Percentiles rank a stretch among this genome's conserved stretches.
Conservation (phyloP, 1,140 invertebrate species). For the Dendroctonus valens region DNA sequence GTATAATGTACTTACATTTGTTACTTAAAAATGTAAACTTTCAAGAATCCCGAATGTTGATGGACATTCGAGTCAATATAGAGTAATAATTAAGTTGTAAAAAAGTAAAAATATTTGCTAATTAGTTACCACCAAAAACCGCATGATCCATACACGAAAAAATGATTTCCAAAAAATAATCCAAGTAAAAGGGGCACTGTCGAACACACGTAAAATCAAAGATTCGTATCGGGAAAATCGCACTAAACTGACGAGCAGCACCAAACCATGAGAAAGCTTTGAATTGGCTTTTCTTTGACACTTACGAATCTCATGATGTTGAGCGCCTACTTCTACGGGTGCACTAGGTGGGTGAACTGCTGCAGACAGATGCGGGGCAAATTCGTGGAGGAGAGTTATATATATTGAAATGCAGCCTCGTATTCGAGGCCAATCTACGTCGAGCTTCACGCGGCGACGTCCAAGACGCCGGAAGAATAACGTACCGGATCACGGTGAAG, state of each 20-base stretch:
- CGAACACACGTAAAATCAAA: slow-evolving; percentile 2
- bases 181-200: slow-evolving; percentile 12
- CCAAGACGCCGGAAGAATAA: slow-evolving; percentile 31
- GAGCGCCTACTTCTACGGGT: slow-evolving; percentile 32
- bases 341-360: slow-evolving; percentile 35
- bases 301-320: slow-evolving; percentile 35
- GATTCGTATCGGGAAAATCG: slow-evolving; percentile 17
- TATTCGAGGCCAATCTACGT: slow-evolving; percentile 27
- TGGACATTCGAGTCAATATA: no score
- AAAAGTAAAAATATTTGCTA: no score
- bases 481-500: slow-evolving; percentile 29
- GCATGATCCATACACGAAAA: slow-evolving; percentile 29
- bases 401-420: slow-evolving; percentile 35
- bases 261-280: slow-evolving; percentile 21
- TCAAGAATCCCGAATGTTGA: no score
- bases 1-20: no score
- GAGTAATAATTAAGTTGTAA: no score
- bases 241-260: slow-evolving; percentile 18
- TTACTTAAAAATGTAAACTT: no score
- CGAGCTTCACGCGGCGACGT: slow-evolving; percentile 14
- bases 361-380: slow-evolving; percentile 35
- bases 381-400: slow-evolving; percentile 30
- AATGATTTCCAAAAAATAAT: slow-evolving; percentile 23
- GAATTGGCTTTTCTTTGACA: slow-evolving; percentile 27
- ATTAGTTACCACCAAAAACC: slow-evolving; percentile 24